These are phyloP conservation scores for Micronycteris hirsuta DNA, from an alignment of 2,113 vertebrate genomes.

Conservation along the genomic window DNA sequence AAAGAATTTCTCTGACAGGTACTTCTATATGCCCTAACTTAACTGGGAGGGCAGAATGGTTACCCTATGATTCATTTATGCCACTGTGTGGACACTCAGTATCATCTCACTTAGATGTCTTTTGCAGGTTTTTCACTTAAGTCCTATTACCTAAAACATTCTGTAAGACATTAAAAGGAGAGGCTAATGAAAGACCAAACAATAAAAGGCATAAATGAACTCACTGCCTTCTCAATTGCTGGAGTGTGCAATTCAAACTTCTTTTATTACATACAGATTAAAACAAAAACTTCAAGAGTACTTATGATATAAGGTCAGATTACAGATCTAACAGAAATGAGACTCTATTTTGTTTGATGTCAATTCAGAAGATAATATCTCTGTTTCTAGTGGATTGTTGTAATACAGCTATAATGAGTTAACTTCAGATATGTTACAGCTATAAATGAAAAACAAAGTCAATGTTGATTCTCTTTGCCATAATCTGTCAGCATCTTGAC, in stretches of 20 bases:
- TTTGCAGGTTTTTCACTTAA: neutral
- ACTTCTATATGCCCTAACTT: neutral
- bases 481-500: neutral
- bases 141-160: neutral
- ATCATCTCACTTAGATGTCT: neutral
- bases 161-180: neutral
- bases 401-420: constrained; percentile 8
- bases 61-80: neutral
- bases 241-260: neutral
- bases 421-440: neutral
- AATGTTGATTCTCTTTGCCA: neutral
- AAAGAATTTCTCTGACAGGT: neutral
- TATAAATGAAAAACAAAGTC: neutral
- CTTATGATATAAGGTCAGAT: neutral
- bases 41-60: neutral
- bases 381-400: neutral
- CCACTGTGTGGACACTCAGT: neutral
- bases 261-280: neutral
- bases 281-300: neutral
- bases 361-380: constrained; percentile 4
- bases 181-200: neutral
- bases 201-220: neutral
- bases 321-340: constrained; percentile 22
- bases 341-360: neutral
- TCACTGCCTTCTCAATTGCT: neutral